Base-by-base conservation (phyloP, 64 coral and sea anemone genomes). In the Pocillopora damicornis region DNA sequence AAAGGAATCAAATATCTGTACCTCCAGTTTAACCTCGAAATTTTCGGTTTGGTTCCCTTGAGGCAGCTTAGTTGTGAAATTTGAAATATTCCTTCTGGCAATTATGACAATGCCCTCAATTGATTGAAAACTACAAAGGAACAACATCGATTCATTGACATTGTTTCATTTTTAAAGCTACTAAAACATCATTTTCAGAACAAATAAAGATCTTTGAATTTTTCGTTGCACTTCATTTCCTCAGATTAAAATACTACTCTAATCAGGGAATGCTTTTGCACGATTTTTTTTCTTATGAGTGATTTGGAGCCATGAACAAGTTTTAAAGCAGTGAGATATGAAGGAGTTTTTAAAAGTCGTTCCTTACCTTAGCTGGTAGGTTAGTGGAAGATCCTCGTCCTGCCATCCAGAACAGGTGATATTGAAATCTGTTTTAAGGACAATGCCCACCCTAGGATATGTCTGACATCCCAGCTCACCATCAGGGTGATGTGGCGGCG, bases 401-500 rank as follows among this genome's bases (percentile, higher is more conserved):
- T 65, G 14, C 87, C 87, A 88, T 17, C 72, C 74, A 34, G n/a
- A 37, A 69, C 87, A 88, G 6, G 76, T 20, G 25, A 88, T 75
- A 25, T 20, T 23, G 60, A 88, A 88, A 23, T 62, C 22, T 37
- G 74, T 88, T 9, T 59, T 34, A 74, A 61, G 59, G 9, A 76
- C 87, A 17, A 63, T 75, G 13, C 87, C 87, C 26, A 58, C 15
- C 74, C 61, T 59, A 22, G 86, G 87, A 8, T 23, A 35, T 2
- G 78, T 23, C 12, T 14, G 15, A 59, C 86, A 87, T 5, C 72
- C 71, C 10, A 20, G 0, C 3, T 75, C 16, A 58, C 18, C 13
- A 26, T 26, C 8, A 87, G 45, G 17, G 63, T 58, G 37, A 62
- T 60, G 42, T 11, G 87, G 87, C 1, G 87, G 87, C 1, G 75